These are phyloP conservation scores for Stomatorhinus ivindoensis DNA, from an alignment of 2,113 vertebrate species.

Conservation along the genomic window DNA sequence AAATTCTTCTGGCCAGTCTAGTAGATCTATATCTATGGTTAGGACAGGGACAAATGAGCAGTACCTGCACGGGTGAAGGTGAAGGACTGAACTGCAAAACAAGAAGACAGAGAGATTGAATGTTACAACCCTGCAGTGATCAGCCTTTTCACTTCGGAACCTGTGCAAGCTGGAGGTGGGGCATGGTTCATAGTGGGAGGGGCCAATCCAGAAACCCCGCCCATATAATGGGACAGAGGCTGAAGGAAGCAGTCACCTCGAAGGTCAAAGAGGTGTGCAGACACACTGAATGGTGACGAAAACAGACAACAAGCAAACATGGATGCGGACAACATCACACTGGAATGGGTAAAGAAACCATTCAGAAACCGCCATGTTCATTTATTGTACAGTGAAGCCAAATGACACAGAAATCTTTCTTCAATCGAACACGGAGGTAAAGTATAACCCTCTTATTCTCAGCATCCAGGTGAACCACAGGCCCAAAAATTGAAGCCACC, in stretches of 20 bases:
- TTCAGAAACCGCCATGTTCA: neutral
- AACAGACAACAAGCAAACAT: neutral
- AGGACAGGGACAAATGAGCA: slow-evolving; percentile 54
- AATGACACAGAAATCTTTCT: neutral
- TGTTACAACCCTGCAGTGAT: slow-evolving; percentile 40
- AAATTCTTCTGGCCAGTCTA: neutral
- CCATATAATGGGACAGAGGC: slow-evolving; percentile 32
- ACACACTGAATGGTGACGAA: neutral
- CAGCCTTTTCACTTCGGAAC: slow-evolving; percentile 1
- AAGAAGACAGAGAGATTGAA: slow-evolving; percentile 56
- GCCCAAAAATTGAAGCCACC: neutral
- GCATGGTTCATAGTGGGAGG: neutral
- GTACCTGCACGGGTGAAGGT: slow-evolving; percentile 74
- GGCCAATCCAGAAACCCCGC: neutral
- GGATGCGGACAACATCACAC: neutral
- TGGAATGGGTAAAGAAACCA: neutral
- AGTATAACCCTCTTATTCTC: neutral
- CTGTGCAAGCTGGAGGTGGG: neutral
- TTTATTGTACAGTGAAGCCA: neutral
- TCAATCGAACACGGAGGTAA: neutral
- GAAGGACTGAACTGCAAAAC: slow-evolving; percentile 74
- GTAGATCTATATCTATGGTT: slow-evolving; percentile 9
- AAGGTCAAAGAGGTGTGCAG: slow-evolving; percentile 21
- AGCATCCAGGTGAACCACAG: neutral
- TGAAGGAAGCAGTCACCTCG: slow-evolving; percentile 40